Evolutionary conservation across 2,113 vertebrate genomes (phyloP).

Genomic region (Salminus brasiliensis): DNA sequence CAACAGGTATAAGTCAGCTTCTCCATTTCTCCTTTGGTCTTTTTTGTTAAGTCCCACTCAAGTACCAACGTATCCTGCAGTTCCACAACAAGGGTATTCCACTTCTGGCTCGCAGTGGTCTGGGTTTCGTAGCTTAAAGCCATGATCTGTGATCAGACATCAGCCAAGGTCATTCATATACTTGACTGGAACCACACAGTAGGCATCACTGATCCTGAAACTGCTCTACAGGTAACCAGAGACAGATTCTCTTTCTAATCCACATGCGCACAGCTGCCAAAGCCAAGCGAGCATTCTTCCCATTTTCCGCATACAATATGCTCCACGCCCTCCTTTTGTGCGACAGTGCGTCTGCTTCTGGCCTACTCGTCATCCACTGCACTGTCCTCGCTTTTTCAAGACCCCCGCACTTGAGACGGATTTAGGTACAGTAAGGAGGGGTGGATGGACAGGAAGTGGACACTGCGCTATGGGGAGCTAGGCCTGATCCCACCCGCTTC

Average conservation of each 20-base stretch:
- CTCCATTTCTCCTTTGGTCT: not conserved
- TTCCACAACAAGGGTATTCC: not conserved
- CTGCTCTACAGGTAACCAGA: slow-evolving; percentile 28
- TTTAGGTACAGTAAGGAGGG: slow-evolving; percentile 2
- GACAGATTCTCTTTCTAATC: slow-evolving; percentile 31
- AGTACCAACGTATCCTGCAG: not conserved
- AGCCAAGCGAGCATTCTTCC: slow-evolving; percentile 29
- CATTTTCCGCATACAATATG: not conserved
- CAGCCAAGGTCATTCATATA: not conserved
- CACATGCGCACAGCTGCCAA: slow-evolving; percentile 30
- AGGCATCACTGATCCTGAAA: slow-evolving; percentile 17
- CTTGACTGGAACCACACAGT: not conserved
- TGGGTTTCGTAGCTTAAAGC: not conserved
- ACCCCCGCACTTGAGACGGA: not conserved
- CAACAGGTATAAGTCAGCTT: slow-evolving; percentile 4
- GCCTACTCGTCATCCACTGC: slow-evolving; percentile 42
- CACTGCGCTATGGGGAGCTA: not conserved
- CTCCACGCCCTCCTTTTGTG: slow-evolving; percentile 11
- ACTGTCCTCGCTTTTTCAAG: slow-evolving; percentile 4
- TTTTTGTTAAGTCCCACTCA: not conserved
- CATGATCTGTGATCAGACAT: not conserved
- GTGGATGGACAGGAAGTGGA: slow-evolving; percentile 1
- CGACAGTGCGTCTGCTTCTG: slow-evolving; percentile 11
- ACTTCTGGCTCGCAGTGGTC: not conserved
- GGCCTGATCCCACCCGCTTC: not conserved